phyloP scores from a whole-genome alignment of 2,113 vertebrate genomes.

The Limanda limanda region DNA sequence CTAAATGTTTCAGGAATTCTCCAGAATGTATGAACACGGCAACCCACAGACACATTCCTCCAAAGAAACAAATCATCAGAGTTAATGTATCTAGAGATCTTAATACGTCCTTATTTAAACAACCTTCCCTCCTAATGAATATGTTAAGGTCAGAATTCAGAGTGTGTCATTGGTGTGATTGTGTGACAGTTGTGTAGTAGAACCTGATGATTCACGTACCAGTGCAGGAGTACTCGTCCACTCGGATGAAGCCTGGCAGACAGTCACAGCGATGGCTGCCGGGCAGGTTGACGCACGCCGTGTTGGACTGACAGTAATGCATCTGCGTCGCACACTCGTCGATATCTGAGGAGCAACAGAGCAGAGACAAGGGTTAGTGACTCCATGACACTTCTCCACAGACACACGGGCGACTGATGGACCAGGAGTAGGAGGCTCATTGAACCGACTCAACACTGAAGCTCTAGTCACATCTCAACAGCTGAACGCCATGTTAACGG shows the following conservation, averaged over 20 bases:
- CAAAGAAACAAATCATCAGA: background rate
- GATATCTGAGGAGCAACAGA: slow-evolving; percentile 85
- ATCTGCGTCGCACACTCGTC: slow-evolving; percentile 95
- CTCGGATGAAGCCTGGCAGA: slow-evolving; percentile 87
- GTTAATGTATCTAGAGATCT: background rate
- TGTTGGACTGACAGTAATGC: slow-evolving; percentile 96
- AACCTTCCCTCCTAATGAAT: too few species aligned
- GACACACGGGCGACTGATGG: background rate
- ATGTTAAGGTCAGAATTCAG: too few species aligned
- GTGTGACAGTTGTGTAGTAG: background rate
- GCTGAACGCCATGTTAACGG: too few species aligned
- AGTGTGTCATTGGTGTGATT: background rate
- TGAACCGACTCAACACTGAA: background rate
- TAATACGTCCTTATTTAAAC: background rate
- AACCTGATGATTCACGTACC: slow-evolving; percentile 78
- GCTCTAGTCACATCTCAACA: slow-evolving; percentile 12
- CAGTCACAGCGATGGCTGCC: slow-evolving; percentile 95
- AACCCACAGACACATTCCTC: background rate
- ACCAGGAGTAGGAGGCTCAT: background rate
- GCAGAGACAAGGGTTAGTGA: slow-evolving; percentile 34
- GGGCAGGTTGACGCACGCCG: slow-evolving; percentile 90
- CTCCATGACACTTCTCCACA: background rate
- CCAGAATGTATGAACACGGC: too few species aligned
- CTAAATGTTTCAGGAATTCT: too few species aligned
- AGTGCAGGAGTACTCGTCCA: slow-evolving; percentile 97